Evolutionary conservation across 2,888 invertebrate species (phyloP), one percentile per base, ranked within the genome.

Genomic region (Antheraea yamamai): DNA sequence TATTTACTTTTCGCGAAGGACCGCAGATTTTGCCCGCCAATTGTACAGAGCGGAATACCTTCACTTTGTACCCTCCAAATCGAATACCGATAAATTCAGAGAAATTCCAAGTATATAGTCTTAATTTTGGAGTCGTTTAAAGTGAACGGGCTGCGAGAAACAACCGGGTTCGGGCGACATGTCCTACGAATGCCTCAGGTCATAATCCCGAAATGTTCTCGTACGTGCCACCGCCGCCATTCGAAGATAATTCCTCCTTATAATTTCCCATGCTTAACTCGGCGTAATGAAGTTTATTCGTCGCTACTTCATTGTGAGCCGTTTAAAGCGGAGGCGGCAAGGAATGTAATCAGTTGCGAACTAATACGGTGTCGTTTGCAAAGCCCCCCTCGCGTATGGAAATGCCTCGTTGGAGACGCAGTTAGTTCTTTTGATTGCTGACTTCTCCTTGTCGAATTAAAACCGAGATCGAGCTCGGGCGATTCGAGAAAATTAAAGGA

Each of bases 311-410:
- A 93, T 92, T 92, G 91, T 88, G 90, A 93, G 91, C 91, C 92
- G 91, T 93, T 92, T 90, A 89, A 87, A 87, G 86, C 85, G 88
- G 84, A 89, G 88, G 88, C 88, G 89, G 87, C 89, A 86, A 87
- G 91, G 92, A 94, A 94, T 93, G 94, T 94, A 95, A 94, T 94
- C 93, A 94, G 93, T 92, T 93, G 92, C 88, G 90, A 94, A 94
- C 94, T 94, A 93, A 94, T 92, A 93, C 91, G 88, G 88, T 90
- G 92, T 89, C 92, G 89, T 91, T 91, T 87, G 86, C 87, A 85
- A 88, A 89, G 88, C 92, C 90, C 89, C 87, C 87, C 90, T 85
- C 92, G 91, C 91, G 93, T 95, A 94, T 95, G 93, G 91, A 91
- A 93, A 94, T 93, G 92, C 89, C 91, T 92, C 92, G 91, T 92